A percentile compares a stretch with the other conserved stretches of the same genome.
Evolutionary conservation across 2,797 vertebrate genomes (phyloP).

Genomic region (Sebastes steindachneri): DNA sequence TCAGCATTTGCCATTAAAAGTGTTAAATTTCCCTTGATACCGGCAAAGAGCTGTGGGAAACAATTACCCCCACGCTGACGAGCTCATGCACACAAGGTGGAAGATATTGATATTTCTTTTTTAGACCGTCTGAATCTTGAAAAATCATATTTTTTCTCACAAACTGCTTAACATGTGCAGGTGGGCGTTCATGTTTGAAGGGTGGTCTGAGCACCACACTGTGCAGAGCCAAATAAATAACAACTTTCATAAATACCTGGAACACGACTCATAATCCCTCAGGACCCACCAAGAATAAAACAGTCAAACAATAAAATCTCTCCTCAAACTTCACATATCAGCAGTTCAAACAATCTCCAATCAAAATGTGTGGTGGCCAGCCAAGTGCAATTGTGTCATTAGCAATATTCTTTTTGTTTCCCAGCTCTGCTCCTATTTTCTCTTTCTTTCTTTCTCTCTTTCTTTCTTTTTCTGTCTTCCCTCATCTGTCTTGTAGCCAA

Average conservation of each 20-base stretch:
- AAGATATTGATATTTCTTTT: slow-evolving; percentile 29
- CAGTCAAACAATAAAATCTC: slow-evolving; percentile 25
- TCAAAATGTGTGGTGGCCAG: slow-evolving; percentile 33
- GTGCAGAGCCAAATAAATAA: slow-evolving; percentile 42
- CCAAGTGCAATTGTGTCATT: slow-evolving; percentile 61
- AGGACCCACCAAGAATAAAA: slow-evolving; percentile 34
- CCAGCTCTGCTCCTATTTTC: slow-evolving; percentile 17
- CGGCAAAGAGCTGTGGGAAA: slow-evolving; percentile 59
- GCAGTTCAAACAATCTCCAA: slow-evolving; percentile 43
- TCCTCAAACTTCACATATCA: slow-evolving; percentile 46
- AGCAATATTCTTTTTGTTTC: slow-evolving; percentile 36
- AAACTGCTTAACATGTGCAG: slow-evolving; percentile 30
- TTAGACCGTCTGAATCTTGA: slow-evolving; percentile 22
- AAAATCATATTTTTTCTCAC: slow-evolving; percentile 21
- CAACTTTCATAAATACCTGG: slow-evolving; percentile 58
- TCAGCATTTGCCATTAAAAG: slow-evolving; percentile 64
- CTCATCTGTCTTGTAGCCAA: slow-evolving; percentile 59
- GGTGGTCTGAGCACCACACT: slow-evolving; percentile 45
- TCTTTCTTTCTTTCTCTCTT: slow-evolving; percentile 15
- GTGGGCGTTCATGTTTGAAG: slow-evolving; percentile 56
- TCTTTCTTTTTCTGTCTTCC: slow-evolving; percentile 38
- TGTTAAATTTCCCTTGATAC: slow-evolving; percentile 61
- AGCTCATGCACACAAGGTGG: slow-evolving; percentile 25
- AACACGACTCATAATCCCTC: slow-evolving; percentile 23
- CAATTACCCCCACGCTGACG: slow-evolving; percentile 40